Evolutionary conservation across 2,888 invertebrate species (phyloP), one percentile per base, ranked within the genome.

Genomic region (Lithophane semibrunnea): DNA sequence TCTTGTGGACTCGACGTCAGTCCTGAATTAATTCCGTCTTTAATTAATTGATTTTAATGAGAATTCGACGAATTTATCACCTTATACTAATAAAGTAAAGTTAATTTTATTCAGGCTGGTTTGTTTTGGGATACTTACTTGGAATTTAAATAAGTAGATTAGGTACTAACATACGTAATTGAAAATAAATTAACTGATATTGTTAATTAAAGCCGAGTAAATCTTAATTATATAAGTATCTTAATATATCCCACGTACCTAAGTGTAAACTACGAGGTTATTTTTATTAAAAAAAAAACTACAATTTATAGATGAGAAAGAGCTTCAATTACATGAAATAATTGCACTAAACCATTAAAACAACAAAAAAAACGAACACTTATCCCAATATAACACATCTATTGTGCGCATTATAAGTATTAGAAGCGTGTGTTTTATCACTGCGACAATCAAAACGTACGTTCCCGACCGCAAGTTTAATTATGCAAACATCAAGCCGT

Each of bases 401-500:
- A 88, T 86, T 89, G 84, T 82, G 75, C 88, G 79, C 85, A 80
- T 89, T 88, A 92, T 92, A 93, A 92, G 92, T 91, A 92, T 92
- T 91, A 92, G 90, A 92, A 92, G 91, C 94, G 92, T 92, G 93
- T 93, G 93, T 96, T 96, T 96, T 96, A 96, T 96, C 95, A 92
- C 91, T 91, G 91, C 94, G 94, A 95, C 95, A 96, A 96, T 96
- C 96, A 96, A 94, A 96, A 95, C 94, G 94, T 94, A 93, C 94
- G 93, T 92, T 91, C 92, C 92, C 94, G 91, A 89, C 95, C 95
- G 90, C 96, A 95, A 95, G 95, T 96, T 96, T 96, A 96, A 96
- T 96, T 96, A 96, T 96, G 96, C 96, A 96, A 96, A 96, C 96
- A 96, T 95, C 96, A 96, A 95, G 95, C 96, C 96, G 94, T 95